Evolutionary conservation across 2,888 invertebrate species (phyloP).

Genomic region (Trachelus iudaicus): DNA sequence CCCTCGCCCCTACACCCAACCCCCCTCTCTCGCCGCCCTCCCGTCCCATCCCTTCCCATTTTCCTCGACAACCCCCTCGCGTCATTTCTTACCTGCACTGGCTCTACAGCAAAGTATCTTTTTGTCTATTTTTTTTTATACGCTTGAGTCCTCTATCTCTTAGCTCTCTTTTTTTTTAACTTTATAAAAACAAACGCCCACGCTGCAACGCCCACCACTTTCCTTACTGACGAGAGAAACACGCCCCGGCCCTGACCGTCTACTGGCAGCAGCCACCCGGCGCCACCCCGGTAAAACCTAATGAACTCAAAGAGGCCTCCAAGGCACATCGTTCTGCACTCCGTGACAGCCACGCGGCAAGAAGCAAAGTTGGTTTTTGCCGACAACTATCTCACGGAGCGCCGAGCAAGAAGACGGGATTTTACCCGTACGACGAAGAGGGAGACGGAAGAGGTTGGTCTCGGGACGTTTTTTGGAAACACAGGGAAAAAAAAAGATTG

Average conservation of each 20-base stretch:
- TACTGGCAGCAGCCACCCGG: background rate
- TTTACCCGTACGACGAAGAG: background rate
- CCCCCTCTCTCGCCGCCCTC: too few species aligned
- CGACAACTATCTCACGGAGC: background rate
- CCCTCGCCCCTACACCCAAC: too few species aligned
- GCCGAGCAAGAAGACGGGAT: background rate
- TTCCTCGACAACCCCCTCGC: background rate
- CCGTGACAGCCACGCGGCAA: background rate
- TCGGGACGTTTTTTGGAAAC: background rate
- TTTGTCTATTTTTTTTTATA: too few species aligned
- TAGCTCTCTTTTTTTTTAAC: background rate
- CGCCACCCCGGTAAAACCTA: background rate
- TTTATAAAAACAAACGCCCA: background rate
- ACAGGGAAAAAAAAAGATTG: background rate
- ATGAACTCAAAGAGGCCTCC: background rate
- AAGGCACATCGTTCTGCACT: background rate
- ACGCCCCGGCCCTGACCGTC: background rate
- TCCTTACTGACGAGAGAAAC: background rate
- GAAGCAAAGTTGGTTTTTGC: background rate
- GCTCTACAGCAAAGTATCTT: background rate
- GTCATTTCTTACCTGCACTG: background rate
- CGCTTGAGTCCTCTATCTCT: too few species aligned
- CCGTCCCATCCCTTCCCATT: too few species aligned
- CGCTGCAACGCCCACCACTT: background rate
- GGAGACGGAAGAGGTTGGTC: background rate